These are phyloP conservation scores for Orientallactaga sibirica DNA, from an alignment of 2,797 vertebrate genomes.

Conservation along the genomic window DNA sequence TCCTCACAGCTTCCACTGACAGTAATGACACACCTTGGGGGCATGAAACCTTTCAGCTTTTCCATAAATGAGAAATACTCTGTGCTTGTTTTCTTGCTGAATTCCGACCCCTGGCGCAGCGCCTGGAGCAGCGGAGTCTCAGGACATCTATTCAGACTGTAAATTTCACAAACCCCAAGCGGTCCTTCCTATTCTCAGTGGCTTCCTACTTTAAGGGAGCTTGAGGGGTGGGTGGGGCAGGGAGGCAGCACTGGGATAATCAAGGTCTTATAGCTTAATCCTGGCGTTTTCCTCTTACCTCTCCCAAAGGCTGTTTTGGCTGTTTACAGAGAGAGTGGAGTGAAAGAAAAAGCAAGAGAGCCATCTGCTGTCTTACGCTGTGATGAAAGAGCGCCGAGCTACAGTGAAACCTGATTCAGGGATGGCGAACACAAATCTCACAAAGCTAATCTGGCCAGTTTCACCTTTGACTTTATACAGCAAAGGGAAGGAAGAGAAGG, in stretches of 20 bases:
- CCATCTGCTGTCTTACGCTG: slow-evolving; percentile 97
- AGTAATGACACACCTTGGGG: slow-evolving; percentile 47
- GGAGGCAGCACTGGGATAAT: slow-evolving; percentile 17
- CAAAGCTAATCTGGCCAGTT: neutral
- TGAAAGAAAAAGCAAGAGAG: slow-evolving; percentile 97
- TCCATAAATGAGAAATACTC: slow-evolving; percentile 1
- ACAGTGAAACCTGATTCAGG: slow-evolving; percentile 43
- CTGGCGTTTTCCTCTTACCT: slow-evolving; percentile 73
- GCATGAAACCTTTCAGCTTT: slow-evolving; percentile 62
- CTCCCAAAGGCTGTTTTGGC: slow-evolving; percentile 80
- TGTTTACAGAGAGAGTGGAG: slow-evolving; percentile 87
- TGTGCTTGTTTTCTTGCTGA: neutral
- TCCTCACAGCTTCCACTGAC: slow-evolving; percentile 42
- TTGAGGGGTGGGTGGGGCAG: neutral
- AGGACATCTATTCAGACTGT: neutral
- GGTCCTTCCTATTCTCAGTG: neutral
- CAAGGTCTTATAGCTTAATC: slow-evolving; percentile 71
- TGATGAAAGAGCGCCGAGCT: slow-evolving; percentile 89
- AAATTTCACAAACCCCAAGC: slow-evolving; percentile 44
- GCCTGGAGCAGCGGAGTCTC: neutral
- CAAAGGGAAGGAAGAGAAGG: neutral
- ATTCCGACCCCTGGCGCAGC: neutral
- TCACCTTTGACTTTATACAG: neutral
- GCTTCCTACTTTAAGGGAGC: slow-evolving; percentile 27
- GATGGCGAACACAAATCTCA: neutral